Evolutionary conservation across 2,888 invertebrate species (phyloP).

Genomic region (Pseudanteris insignis): DNA sequence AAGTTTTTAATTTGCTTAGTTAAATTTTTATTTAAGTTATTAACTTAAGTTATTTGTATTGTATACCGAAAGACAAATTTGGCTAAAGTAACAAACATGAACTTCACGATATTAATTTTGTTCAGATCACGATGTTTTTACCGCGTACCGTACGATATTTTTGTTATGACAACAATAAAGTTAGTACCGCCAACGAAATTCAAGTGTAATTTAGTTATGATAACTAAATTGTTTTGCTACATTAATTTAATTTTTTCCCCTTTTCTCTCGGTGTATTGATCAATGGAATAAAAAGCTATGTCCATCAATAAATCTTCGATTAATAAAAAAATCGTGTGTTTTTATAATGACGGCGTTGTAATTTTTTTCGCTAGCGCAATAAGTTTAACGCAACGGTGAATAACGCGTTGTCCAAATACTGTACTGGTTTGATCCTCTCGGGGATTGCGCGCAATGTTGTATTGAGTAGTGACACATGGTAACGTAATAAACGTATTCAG

Average conservation of each 20-base stretch:
- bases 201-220: no score
- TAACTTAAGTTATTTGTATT: no score
- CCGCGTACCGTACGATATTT: no score
- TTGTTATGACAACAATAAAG: no score
- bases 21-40: not conserved
- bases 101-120: no score
- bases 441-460: constrained; percentile 26
- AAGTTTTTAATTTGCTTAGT: no score
- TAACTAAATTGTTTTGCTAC: no score
- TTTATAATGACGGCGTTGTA: constrained; percentile 22
- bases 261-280: constrained; percentile 6
- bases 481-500: constrained; percentile 37
- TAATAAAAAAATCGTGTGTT: constrained; percentile 16
- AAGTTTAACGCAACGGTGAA: constrained; percentile 12
- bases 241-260: not conserved
- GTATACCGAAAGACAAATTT: no score
- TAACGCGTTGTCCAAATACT: constrained; percentile 26
- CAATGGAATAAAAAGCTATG: constrained; percentile 13
- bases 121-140: no score
- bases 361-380: constrained; percentile 22
- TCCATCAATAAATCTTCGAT: constrained; percentile 21
- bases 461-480: constrained; percentile 31
- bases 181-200: no score
- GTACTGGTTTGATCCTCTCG: constrained; percentile 14
- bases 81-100: no score